Percentiles rank a stretch among this genome's conserved stretches.
These are phyloP conservation scores for Micromys minutus DNA, from an alignment of 2,113 vertebrate species.

Conservation along the genomic window DNA sequence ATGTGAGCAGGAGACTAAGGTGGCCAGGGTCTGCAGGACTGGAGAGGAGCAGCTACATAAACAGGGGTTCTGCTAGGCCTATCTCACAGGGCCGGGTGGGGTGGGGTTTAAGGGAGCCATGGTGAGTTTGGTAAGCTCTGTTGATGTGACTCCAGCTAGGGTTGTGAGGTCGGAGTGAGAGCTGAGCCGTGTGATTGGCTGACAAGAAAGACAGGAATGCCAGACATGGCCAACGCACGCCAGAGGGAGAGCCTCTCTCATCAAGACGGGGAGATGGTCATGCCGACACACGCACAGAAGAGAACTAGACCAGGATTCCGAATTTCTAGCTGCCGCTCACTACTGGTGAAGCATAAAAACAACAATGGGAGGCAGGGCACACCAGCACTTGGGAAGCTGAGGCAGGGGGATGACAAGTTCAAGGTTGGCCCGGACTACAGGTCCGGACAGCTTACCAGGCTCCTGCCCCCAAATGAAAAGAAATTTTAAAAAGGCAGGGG, in stretches of 20 bases:
- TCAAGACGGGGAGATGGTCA: background rate
- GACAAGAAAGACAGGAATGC: background rate
- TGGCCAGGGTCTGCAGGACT: background rate
- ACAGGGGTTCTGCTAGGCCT: background rate
- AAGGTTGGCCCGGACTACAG: background rate
- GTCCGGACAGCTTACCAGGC: background rate
- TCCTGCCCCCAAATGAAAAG: background rate
- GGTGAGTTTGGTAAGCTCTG: too few relatives aligned
- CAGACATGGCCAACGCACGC: background rate
- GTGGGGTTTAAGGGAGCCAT: rapidly evolving
- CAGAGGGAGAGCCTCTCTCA: background rate
- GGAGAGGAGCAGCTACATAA: background rate
- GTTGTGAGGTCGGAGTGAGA: background rate
- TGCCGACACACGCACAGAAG: background rate
- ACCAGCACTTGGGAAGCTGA: background rate
- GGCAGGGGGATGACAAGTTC: background rate
- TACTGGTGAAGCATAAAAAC: background rate
- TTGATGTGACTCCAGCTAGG: rapidly evolving
- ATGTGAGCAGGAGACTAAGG: background rate
- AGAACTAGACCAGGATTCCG: background rate
- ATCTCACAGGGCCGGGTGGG: background rate
- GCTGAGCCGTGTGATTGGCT: background rate
- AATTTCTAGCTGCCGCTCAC: background rate
- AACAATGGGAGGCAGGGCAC: too few relatives aligned
- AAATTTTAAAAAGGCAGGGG: background rate